Evolutionary conservation across 2,797 vertebrate species (phyloP).

Genomic region (Lacerta agilis): DNA sequence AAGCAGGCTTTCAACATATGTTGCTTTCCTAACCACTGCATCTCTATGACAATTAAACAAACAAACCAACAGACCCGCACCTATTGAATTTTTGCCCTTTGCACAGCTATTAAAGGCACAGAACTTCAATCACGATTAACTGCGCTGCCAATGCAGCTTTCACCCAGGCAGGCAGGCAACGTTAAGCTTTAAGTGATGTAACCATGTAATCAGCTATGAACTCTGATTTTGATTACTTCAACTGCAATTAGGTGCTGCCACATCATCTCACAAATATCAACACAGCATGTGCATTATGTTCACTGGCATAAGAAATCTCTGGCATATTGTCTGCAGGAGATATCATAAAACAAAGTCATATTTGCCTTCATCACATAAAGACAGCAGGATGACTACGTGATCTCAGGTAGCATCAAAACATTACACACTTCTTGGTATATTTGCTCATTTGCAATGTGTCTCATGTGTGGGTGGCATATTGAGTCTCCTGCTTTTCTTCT

Average conservation of each 20-base stretch:
- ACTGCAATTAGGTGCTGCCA: neutral
- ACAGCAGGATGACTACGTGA: neutral
- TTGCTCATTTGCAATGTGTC: neutral
- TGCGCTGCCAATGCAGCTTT: neutral
- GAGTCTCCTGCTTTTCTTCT: neutral
- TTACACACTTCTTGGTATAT: too few relatives aligned
- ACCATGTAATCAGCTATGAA: neutral
- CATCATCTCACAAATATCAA: neutral
- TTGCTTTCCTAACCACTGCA: neutral
- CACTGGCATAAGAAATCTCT: neutral
- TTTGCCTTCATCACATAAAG: neutral
- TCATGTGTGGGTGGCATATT: neutral
- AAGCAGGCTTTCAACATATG: neutral
- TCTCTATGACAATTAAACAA: neutral
- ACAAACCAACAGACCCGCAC: neutral
- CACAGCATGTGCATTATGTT: neutral
- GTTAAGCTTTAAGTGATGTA: neutral
- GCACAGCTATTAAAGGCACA: neutral
- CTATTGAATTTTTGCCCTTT: neutral
- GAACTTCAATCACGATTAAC: neutral
- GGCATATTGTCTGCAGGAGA: neutral
- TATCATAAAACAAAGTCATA: neutral
- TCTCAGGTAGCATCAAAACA: neutral
- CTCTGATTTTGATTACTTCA: neutral
- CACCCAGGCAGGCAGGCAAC: neutral